Percentiles rank a stretch among this genome's conserved stretches.
These are phyloP conservation scores for Astyanax mexicanus DNA, from an alignment of 2,797 vertebrate genomes.

Conservation along the genomic window DNA sequence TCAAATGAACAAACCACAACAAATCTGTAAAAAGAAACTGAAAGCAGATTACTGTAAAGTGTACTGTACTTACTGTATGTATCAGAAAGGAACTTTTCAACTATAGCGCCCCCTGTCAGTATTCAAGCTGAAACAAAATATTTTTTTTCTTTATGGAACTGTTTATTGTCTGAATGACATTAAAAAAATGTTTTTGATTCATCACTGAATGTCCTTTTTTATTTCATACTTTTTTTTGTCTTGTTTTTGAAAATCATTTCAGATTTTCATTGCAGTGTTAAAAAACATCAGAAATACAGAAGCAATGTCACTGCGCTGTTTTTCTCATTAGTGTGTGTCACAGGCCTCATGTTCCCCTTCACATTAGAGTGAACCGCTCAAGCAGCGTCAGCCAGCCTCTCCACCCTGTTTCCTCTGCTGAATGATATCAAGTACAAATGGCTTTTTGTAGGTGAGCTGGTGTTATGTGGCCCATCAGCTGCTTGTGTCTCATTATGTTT, in stretches of 20 bases:
- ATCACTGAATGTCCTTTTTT: background rate
- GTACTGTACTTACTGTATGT: background rate
- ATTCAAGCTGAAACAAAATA: no score
- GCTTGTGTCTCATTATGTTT: constrained; percentile 24
- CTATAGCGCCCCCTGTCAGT: constrained; percentile 16
- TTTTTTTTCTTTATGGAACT: background rate
- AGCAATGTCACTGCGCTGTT: background rate
- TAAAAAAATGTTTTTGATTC: background rate
- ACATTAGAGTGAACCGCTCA: background rate
- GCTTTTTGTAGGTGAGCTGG: background rate
- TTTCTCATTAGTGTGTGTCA: background rate
- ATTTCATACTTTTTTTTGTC: background rate
- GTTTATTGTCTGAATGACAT: background rate
- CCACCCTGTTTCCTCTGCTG: background rate
- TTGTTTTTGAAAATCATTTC: background rate
- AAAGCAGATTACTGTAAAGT: no score
- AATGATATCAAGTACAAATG: background rate
- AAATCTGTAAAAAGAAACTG: no score
- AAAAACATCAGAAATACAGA: background rate
- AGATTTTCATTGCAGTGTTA: no score
- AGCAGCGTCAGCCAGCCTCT: background rate
- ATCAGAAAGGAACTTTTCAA: no score
- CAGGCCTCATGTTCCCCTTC: background rate
- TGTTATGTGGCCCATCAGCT: background rate
- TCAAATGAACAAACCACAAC: no score